A percentile compares a stretch with the other conserved stretches of the same genome.
These are phyloP conservation scores for Limnephilus lunatus DNA, from an alignment of 2,888 invertebrate genomes.

Conservation along the genomic window DNA sequence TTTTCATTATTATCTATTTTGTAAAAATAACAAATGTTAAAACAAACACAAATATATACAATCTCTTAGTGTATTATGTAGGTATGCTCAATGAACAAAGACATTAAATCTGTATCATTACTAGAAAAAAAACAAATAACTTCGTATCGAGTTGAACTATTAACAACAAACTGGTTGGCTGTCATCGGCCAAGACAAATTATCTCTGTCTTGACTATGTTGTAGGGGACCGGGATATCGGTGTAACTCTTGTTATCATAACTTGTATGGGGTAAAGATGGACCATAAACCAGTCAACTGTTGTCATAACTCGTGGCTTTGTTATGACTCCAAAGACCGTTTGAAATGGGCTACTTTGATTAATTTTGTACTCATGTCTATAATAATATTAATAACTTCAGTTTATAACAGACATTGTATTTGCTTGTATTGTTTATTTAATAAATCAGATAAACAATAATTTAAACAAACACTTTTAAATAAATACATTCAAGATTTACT, in stretches of 20 bases:
- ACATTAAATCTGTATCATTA: not conserved
- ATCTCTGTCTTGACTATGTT: not conserved
- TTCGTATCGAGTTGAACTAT: not conserved
- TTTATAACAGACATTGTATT: not conserved
- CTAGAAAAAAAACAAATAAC: not conserved
- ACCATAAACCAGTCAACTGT: constrained; percentile 13
- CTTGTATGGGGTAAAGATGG: not conserved
- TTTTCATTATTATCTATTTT: too few species aligned
- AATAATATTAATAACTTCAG: not conserved
- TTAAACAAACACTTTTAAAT: too few species aligned
- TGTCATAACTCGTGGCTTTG: not conserved
- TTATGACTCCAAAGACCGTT: not conserved
- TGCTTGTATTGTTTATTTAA: not conserved
- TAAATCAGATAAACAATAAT: not conserved
- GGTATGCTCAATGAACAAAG: not conserved
- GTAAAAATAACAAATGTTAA: too few species aligned
- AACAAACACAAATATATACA: too few species aligned
- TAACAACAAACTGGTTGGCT: not conserved
- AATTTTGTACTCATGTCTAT: not conserved
- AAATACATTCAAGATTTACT: too few species aligned
- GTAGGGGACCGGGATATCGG: not conserved
- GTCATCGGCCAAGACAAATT: not conserved
- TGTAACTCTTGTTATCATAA: constrained; percentile 9
- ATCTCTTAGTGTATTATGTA: not conserved
- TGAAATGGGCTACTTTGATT: not conserved